Percentiles rank a stretch among this genome's conserved stretches.
phyloP scores from a whole-genome alignment of 2,888 invertebrate genomes.

The Drosophila dives region DNA sequence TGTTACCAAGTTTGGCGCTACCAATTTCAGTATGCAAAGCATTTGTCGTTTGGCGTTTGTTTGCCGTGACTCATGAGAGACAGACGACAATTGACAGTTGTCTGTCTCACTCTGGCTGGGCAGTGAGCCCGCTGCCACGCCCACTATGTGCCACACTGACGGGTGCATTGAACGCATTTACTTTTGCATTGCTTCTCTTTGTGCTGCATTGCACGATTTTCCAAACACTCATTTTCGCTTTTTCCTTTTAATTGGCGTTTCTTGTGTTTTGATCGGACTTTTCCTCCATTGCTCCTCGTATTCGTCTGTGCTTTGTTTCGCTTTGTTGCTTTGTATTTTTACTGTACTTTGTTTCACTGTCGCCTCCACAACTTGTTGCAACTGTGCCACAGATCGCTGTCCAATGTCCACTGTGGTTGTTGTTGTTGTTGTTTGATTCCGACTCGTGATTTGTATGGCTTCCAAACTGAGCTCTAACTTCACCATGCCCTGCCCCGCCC shows the following conservation, averaged over 20 bases:
- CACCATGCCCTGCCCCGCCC: background rate
- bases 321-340: slow-evolving; percentile 8
- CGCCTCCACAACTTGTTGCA: slow-evolving; percentile 66
- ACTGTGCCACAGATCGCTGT: slow-evolving; percentile 64
- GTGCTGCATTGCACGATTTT: slow-evolving; percentile 51
- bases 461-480: slow-evolving; percentile 34
- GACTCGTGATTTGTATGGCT: slow-evolving; percentile 58
- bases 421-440: background rate
- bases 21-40: slow-evolving; percentile 41
- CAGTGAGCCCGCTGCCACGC: slow-evolving; percentile 31
- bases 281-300: slow-evolving; percentile 27
- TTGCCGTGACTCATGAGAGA: slow-evolving; percentile 49
- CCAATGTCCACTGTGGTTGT: slow-evolving; percentile 23
- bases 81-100: slow-evolving; percentile 33
- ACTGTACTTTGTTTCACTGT: slow-evolving; percentile 60
- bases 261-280: slow-evolving; percentile 57
- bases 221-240: slow-evolving; percentile 62
- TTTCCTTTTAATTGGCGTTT: slow-evolving; percentile 70
- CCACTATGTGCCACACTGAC: slow-evolving; percentile 16
- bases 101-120: background rate
- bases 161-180: slow-evolving; percentile 75
- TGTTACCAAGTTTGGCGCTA: slow-evolving; percentile 25
- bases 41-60: slow-evolving; percentile 23
- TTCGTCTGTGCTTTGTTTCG: slow-evolving; percentile 8
- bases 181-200: slow-evolving; percentile 38